Conservation (phyloP, 2,113 vertebrate species). For the Nibea coibor region DNA sequence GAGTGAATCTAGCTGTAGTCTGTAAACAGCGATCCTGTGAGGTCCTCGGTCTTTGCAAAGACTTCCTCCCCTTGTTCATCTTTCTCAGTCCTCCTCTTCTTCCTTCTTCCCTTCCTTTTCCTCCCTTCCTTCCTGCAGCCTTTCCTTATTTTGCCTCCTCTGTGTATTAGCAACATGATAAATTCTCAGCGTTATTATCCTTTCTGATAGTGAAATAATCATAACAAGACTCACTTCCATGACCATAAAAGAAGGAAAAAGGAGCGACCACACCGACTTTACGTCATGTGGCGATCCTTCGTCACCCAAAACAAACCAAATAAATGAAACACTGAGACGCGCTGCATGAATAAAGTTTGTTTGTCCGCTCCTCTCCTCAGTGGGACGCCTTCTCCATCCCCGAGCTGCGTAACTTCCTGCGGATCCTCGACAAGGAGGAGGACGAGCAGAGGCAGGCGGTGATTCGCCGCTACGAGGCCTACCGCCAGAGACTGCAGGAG, state of each 20-base stretch:
- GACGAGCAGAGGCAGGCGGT: slow-evolving; percentile 88
- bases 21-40: too few relatives aligned
- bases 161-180: not conserved
- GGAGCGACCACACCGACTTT: not conserved
- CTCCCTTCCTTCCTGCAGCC: too few relatives aligned
- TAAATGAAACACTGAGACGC: not conserved
- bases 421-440: slow-evolving; percentile 96
- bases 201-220: not conserved
- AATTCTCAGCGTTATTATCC: not conserved
- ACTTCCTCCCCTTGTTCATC: not conserved
- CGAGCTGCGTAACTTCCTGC: slow-evolving; percentile 95
- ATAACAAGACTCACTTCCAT: not conserved
- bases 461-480: slow-evolving; percentile 86
- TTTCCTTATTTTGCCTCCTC: not conserved
- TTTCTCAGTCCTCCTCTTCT: not conserved
- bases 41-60: too few relatives aligned
- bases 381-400: slow-evolving; percentile 98
- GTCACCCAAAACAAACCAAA: not conserved
- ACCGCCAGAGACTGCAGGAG: slow-evolving; percentile 91
- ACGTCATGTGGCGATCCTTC: too few relatives aligned
- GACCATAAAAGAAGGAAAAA: not conserved
- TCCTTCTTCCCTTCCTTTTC: not conserved
- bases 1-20: too few relatives aligned
- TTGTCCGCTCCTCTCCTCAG: slow-evolving; percentile 71
- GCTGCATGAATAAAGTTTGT: not conserved